phyloP scores from a whole-genome alignment of 2,797 vertebrate species.

The Lacerta viridis region DNA sequence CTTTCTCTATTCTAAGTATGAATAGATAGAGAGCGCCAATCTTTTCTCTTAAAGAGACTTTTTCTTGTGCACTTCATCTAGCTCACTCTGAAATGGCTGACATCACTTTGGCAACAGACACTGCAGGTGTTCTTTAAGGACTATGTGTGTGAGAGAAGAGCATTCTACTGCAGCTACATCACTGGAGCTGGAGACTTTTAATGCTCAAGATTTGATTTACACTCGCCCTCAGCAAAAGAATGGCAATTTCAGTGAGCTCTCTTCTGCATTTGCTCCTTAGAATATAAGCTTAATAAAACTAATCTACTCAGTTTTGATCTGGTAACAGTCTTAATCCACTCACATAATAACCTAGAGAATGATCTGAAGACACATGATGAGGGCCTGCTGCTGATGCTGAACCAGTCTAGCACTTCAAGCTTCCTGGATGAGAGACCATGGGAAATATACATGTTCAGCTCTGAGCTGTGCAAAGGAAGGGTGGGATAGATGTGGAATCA shows the following conservation, averaged over 20 bases:
- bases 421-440: background rate
- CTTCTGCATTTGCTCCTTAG: background rate
- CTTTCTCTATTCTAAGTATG: background rate
- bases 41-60: background rate
- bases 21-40: background rate
- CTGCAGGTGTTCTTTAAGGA: background rate
- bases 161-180: background rate
- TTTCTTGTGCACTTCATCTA: slow-evolving; percentile 9
- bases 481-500: too few relatives aligned
- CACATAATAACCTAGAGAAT: background rate
- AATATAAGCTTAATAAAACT: background rate
- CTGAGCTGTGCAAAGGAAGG: slow-evolving; percentile 7
- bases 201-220: background rate
- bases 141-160: background rate
- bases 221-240: background rate
- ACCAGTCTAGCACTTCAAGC: background rate
- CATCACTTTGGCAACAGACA: background rate
- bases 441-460: background rate
- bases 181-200: background rate
- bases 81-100: background rate
- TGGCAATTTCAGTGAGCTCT: background rate
- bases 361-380: background rate
- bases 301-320: background rate
- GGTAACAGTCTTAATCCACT: background rate
- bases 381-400: background rate